Conservation (phyloP, 2,113 vertebrate genomes). For the Triplophysa tibetana region DNA sequence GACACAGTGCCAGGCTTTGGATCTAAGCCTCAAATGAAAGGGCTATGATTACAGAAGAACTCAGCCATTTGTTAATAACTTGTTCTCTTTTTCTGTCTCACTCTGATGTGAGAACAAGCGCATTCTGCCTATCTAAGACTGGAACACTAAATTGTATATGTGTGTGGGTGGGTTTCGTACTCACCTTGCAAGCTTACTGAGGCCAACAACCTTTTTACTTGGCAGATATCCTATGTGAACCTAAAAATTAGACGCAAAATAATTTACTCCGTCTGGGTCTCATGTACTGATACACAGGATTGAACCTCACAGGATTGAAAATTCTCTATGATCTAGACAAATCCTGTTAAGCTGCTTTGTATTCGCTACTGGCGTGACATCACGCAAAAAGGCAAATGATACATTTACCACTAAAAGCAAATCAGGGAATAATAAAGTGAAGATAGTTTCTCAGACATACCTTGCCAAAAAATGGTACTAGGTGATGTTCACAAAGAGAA, state of each 20-base stretch:
- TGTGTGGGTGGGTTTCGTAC: constrained; percentile 37
- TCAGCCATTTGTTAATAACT: constrained; percentile 61
- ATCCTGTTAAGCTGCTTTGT: background rate
- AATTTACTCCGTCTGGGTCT: background rate
- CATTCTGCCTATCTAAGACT: background rate
- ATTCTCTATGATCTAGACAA: background rate
- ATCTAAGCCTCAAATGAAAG: constrained; percentile 75
- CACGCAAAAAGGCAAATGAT: background rate
- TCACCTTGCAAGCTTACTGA: constrained; percentile 77
- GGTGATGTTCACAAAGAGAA: constrained; percentile 77
- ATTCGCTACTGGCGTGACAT: background rate
- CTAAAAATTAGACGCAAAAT: constrained; percentile 55
- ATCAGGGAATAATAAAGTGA: background rate
- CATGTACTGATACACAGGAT: background rate
- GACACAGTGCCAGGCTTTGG: constrained; percentile 65
- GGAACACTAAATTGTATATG: constrained; percentile 10
- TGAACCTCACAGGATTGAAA: constrained; percentile 22
- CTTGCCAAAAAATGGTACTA: constrained; percentile 79
- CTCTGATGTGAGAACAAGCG: constrained; percentile 25
- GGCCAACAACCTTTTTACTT: constrained; percentile 77
- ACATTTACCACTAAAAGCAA: background rate
- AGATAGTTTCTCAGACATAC: constrained; percentile 51
- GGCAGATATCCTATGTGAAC: constrained; percentile 77
- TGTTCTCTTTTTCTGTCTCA: background rate
- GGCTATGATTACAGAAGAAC: constrained; percentile 75